phyloP scores from a whole-genome alignment of 1,140 invertebrate genomes.

The Probaryconus sp. region DNA sequence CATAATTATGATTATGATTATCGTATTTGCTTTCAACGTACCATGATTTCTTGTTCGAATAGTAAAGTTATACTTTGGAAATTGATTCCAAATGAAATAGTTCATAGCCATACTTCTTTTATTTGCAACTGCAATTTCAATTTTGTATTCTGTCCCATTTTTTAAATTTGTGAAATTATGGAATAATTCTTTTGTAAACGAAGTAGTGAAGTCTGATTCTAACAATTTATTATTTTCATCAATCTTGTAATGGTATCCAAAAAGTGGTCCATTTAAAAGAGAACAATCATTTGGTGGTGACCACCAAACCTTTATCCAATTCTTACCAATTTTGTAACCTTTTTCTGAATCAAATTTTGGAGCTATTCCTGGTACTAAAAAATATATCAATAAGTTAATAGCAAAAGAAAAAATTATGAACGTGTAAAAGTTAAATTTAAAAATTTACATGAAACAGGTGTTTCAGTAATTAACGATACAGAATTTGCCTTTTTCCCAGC shows the following conservation, averaged over 20 bases:
- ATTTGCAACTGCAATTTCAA: slow-evolving; percentile 40
- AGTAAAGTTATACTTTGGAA: slow-evolving; percentile 14
- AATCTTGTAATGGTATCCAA: slow-evolving; percentile 36
- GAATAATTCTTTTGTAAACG: slow-evolving; percentile 22
- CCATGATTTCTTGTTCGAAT: slow-evolving; percentile 23
- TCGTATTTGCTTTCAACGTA: slow-evolving; percentile 1
- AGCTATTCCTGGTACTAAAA: slow-evolving; percentile 33
- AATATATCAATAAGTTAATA: too few species aligned
- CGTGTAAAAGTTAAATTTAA: slow-evolving; percentile 4
- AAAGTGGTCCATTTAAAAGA: slow-evolving; percentile 34
- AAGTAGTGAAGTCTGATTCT: background rate
- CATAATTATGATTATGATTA: background rate
- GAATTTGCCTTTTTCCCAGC: too few species aligned
- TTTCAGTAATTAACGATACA: too few species aligned
- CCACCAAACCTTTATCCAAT: slow-evolving; percentile 39
- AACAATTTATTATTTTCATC: background rate
- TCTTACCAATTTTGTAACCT: slow-evolving; percentile 17
- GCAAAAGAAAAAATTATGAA: background rate
- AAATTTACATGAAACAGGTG: background rate
- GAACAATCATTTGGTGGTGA: slow-evolving; percentile 20
- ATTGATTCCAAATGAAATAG: slow-evolving; percentile 20
- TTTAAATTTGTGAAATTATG: slow-evolving; percentile 40
- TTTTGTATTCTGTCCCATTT: slow-evolving; percentile 8
- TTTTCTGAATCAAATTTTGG: slow-evolving; percentile 8
- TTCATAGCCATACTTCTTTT: slow-evolving; percentile 16